A percentile compares a stretch with the other conserved stretches of the same genome.
phyloP scores from a whole-genome alignment of 2,888 invertebrate species.

The Graphium colonna region DNA sequence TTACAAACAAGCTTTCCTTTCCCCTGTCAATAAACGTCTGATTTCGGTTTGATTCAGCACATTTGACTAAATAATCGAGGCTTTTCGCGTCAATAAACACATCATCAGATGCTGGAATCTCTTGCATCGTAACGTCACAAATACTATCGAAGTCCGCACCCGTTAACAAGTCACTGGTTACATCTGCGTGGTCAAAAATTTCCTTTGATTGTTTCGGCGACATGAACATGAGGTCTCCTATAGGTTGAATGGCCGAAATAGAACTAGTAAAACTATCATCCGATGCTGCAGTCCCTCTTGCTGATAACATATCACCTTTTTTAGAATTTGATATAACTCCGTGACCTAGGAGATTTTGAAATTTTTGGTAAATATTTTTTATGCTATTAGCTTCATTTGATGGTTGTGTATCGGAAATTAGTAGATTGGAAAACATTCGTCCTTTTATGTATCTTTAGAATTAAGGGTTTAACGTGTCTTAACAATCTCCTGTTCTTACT shows the following conservation, averaged over 20 bases:
- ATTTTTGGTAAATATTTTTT: conserved; percentile 47
- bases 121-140: conserved; percentile 69
- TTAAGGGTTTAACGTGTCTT: conserved; percentile 4
- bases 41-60: conserved; percentile 60
- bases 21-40: conserved; percentile 55
- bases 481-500: neutral
- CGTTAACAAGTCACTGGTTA: conserved; percentile 61
- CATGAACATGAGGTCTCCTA: conserved; percentile 61
- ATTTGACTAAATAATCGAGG: conserved; percentile 77
- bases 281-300: conserved; percentile 32
- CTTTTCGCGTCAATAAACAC: conserved; percentile 78
- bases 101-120: conserved; percentile 53
- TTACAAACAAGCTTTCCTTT: conserved; percentile 84
- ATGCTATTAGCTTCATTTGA: conserved; percentile 41
- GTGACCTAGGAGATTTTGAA: conserved; percentile 49
- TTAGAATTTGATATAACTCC: conserved; percentile 21
- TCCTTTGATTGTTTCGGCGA: conserved; percentile 50
- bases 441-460: conserved; percentile 1
- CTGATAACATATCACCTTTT: neutral
- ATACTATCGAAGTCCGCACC: conserved; percentile 62
- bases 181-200: conserved; percentile 36
- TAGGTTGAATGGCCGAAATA: conserved; percentile 44
- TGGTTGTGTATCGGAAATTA: conserved; percentile 32
- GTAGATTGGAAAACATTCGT: conserved; percentile 56
- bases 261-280: conserved; percentile 62